phyloP scores from a whole-genome alignment of 2,113 vertebrate species.

The Semnornis frantzii region DNA sequence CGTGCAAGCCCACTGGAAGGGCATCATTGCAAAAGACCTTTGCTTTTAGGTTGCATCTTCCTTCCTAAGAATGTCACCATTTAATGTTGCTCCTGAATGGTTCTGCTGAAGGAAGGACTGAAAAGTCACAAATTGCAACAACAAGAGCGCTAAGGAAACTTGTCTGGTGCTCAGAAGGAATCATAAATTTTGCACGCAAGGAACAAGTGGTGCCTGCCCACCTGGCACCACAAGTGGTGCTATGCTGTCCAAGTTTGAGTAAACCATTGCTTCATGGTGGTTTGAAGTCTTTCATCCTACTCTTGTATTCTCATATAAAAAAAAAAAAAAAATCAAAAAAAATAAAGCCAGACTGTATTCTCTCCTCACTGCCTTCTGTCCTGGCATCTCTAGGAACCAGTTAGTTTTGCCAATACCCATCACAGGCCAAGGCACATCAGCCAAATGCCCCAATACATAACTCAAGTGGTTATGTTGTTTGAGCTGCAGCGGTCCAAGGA shows the following conservation, averaged over 20 bases:
- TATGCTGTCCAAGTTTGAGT: background rate
- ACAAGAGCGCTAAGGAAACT: background rate
- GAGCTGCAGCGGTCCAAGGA: background rate
- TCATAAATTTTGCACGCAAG: background rate
- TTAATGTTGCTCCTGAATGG: background rate
- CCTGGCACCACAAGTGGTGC: background rate
- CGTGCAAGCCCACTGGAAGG: background rate
- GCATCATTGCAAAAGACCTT: background rate
- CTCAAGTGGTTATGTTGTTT: background rate
- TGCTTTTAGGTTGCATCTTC: background rate
- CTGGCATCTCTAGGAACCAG: background rate
- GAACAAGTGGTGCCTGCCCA: background rate
- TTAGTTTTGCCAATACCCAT: background rate
- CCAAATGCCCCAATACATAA: fast-evolving
- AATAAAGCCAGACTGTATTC: background rate
- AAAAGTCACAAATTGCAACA: background rate
- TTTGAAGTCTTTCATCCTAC: background rate
- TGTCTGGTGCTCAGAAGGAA: background rate
- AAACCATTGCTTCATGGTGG: fast-evolving
- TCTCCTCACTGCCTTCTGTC: background rate
- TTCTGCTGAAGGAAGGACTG: background rate
- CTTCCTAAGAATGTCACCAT: background rate
- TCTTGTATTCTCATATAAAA: background rate
- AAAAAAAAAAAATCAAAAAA: too few relatives aligned
- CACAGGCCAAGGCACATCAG: background rate